phyloP scores from a whole-genome alignment of 2,113 vertebrate genomes.

The Poeciliopsis turrubarensis region DNA sequence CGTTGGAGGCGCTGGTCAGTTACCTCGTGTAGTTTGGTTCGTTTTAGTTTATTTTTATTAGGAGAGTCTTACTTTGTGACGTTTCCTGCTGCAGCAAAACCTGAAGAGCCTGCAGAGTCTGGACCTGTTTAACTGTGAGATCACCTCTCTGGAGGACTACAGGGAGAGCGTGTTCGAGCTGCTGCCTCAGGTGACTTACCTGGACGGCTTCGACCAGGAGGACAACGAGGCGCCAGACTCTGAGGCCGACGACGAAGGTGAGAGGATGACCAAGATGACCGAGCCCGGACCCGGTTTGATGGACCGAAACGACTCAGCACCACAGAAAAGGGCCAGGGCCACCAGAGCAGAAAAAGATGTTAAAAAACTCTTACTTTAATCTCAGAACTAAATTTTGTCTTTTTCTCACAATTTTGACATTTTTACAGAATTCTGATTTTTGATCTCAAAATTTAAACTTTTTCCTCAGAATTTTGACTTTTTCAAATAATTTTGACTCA shows the following conservation, averaged over 20 bases:
- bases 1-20: slow-evolving; percentile 86
- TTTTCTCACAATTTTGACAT: no score
- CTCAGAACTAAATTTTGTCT: no score
- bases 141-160: slow-evolving; percentile 84
- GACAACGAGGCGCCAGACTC: slow-evolving; percentile 85
- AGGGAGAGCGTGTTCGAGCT: slow-evolving; percentile 82
- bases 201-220: slow-evolving; percentile 82
- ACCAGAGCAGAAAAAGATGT: no score
- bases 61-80: neutral
- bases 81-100: slow-evolving; percentile 75
- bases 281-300: neutral
- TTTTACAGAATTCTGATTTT: no score
- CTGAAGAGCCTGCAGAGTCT: slow-evolving; percentile 80
- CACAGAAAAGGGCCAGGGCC: no score
- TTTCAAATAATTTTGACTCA: no score
- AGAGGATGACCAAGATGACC: neutral
- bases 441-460: no score
- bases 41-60: neutral
- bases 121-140: slow-evolving; percentile 85
- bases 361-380: no score
- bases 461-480: no score
- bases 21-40: neutral
- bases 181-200: slow-evolving; percentile 82
- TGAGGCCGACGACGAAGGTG: slow-evolving; percentile 76
- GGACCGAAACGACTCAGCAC: no score